Percentiles rank a stretch among this genome's conserved stretches.
Conservation (phyloP, 1,140 invertebrate species). For the Lysiphlebus fabarum region DNA sequence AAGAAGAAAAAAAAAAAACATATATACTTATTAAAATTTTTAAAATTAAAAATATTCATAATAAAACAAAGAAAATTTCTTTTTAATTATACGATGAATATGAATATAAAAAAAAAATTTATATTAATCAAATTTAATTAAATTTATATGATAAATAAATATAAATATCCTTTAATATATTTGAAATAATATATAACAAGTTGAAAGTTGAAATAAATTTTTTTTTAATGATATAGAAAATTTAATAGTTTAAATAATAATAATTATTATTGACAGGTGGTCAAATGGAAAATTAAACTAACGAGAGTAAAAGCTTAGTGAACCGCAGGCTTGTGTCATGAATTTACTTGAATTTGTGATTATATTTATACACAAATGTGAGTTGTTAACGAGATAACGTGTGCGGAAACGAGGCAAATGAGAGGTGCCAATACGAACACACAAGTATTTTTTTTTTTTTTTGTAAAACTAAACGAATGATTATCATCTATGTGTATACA, state of each 20-base stretch:
- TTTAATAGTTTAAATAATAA: slow-evolving; percentile 4
- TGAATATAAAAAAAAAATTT: too few species aligned
- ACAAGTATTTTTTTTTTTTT: not conserved
- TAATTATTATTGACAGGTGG: slow-evolving; percentile 17
- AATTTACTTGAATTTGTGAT: too few species aligned
- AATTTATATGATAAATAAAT: too few species aligned
- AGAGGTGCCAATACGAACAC: not conserved
- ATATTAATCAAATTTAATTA: too few species aligned
- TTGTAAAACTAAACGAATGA: slow-evolving; percentile 9
- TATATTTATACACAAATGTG: too few species aligned
- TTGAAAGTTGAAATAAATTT: not conserved
- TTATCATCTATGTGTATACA: slow-evolving; percentile 34
- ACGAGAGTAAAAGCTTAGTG: slow-evolving; percentile 24
- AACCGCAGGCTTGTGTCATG: slow-evolving; percentile 18
- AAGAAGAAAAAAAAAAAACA: too few species aligned
- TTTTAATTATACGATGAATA: too few species aligned
- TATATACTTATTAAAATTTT: too few species aligned
- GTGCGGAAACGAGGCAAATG: slow-evolving; percentile 12
- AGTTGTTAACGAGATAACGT: not conserved
- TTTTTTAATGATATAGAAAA: not conserved
- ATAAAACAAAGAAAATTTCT: too few species aligned
- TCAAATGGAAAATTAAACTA: slow-evolving; percentile 18
- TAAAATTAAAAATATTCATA: too few species aligned
- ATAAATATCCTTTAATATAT: too few species aligned
- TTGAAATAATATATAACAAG: not conserved